These are phyloP conservation scores for Sarcophaga peregrina DNA, from an alignment of 1,140 invertebrate species.

Conservation along the genomic window DNA sequence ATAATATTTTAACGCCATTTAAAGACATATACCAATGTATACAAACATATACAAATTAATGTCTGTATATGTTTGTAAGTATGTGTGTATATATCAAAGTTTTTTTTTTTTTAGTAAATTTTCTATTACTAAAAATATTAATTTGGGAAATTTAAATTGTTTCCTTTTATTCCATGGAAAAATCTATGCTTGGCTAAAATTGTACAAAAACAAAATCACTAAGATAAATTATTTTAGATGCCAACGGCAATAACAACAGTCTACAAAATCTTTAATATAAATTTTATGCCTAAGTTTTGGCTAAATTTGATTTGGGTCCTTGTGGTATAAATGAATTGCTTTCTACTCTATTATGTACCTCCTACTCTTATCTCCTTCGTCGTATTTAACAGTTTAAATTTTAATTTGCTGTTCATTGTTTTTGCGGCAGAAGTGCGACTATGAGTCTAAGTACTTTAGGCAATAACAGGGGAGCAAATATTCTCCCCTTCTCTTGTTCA, in stretches of 20 bases:
- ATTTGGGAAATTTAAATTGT: conserved; percentile 29
- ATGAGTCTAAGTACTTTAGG: too few species aligned
- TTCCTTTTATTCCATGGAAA: not conserved
- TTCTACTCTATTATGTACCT: too few species aligned
- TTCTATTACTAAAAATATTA: conserved; percentile 25
- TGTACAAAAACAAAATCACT: not conserved
- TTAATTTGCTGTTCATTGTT: not conserved
- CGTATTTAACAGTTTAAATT: too few species aligned
- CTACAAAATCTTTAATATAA: conserved; percentile 7
- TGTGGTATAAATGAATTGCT: not conserved
- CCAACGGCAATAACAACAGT: not conserved
- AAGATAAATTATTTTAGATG: not conserved
- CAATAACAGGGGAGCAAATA: too few species aligned
- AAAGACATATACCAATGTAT: too few species aligned
- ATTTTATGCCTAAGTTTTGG: conserved; percentile 8
- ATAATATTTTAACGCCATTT: too few species aligned
- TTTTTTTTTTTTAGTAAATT: too few species aligned
- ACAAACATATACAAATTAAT: too few species aligned
- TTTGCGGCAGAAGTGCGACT: too few species aligned
- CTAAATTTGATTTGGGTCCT: conserved; percentile 34
- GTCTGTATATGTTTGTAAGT: too few species aligned
- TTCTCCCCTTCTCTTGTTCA: not conserved
- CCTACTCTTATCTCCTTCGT: too few species aligned
- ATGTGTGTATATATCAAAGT: too few species aligned
- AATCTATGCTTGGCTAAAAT: conserved; percentile 17